These are phyloP conservation scores for Lucilia sericata DNA, from an alignment of 1,140 invertebrate genomes.

Conservation along the genomic window DNA sequence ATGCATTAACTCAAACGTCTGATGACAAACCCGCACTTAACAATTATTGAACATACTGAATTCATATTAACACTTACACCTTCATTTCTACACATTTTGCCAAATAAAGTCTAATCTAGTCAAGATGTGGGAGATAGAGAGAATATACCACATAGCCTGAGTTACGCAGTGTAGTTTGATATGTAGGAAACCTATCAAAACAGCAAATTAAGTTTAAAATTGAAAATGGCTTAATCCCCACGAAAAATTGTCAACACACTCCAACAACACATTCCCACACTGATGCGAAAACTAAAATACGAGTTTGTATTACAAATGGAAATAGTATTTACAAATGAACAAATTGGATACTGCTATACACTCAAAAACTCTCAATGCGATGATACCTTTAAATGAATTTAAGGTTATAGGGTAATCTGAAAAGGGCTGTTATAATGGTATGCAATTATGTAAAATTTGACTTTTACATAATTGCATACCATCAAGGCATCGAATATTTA, in stretches of 20 bases:
- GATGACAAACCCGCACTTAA: background rate
- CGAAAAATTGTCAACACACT: background rate
- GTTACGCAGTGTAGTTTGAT: background rate
- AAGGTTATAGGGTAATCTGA: too few relatives aligned
- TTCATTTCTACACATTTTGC: background rate
- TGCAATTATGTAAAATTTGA: too few relatives aligned
- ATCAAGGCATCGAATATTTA: too few relatives aligned
- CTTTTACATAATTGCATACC: too few relatives aligned
- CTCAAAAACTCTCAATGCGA: too few relatives aligned
- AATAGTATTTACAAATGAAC: too few relatives aligned
- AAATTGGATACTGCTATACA: too few relatives aligned
- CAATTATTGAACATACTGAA: background rate
- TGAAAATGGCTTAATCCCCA: slow-evolving; percentile 33
- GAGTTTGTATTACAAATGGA: background rate
- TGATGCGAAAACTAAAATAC: background rate
- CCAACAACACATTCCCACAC: background rate
- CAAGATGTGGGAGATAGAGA: background rate
- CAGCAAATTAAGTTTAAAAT: slow-evolving; percentile 31
- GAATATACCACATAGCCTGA: background rate
- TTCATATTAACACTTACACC: background rate
- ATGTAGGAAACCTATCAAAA: slow-evolving; percentile 30
- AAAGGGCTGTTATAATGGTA: too few relatives aligned
- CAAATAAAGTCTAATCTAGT: background rate
- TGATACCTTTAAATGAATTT: too few relatives aligned
- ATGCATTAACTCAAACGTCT: background rate